Evolutionary conservation across 1,140 invertebrate genomes (phyloP).

Genomic region (Cydia strobilella): DNA sequence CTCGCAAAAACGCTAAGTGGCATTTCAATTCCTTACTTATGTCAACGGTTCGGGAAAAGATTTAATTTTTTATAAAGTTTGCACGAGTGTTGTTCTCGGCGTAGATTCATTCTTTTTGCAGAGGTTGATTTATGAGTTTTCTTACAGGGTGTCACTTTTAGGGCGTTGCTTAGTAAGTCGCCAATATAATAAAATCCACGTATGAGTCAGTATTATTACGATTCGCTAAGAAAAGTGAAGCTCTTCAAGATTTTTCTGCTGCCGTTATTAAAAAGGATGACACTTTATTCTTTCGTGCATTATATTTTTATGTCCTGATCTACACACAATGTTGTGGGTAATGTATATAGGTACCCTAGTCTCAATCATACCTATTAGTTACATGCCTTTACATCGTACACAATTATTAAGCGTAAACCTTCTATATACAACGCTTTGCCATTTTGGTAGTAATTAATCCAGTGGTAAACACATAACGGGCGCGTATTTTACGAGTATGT

Average conservation of each 20-base stretch:
- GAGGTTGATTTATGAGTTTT: conserved; percentile 67
- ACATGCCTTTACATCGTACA: too few relatives aligned
- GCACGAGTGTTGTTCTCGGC: conserved; percentile 43
- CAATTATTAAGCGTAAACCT: too few relatives aligned
- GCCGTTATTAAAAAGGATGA: too few relatives aligned
- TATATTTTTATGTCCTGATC: too few relatives aligned
- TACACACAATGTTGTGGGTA: too few relatives aligned
- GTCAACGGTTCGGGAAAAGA: conserved; percentile 45
- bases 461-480: too few relatives aligned
- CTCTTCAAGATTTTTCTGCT: not conserved
- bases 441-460: too few relatives aligned
- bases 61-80: conserved; percentile 53
- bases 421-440: too few relatives aligned
- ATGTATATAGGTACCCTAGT: too few relatives aligned
- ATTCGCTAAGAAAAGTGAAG: not conserved
- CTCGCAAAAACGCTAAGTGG: conserved; percentile 36
- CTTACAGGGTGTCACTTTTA: conserved; percentile 56
- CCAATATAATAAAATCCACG: conserved; percentile 40
- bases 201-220: conserved; percentile 48
- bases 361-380: too few relatives aligned
- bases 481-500: too few relatives aligned
- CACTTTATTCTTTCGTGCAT: too few relatives aligned
- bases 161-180: conserved; percentile 44
- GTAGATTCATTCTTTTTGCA: conserved; percentile 54
- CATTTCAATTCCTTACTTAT: conserved; percentile 45